These are phyloP conservation scores for Dicentrarchus labrax DNA, from an alignment of 2,113 vertebrate species.

Conservation along the genomic window DNA sequence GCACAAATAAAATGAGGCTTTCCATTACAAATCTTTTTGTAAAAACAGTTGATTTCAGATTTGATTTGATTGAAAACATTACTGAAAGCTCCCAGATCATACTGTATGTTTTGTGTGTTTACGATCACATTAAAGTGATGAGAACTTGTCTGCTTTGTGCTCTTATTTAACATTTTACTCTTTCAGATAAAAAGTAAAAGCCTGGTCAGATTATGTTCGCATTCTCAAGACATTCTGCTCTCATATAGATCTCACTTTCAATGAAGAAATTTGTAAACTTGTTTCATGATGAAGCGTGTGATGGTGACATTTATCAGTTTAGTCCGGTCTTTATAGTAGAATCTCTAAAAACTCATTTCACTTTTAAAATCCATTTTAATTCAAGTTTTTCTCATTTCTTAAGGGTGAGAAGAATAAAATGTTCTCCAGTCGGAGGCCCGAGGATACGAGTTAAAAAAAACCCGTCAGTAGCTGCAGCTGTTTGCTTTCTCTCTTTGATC, in stretches of 20 bases:
- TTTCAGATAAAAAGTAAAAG: neutral
- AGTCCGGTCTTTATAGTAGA: neutral
- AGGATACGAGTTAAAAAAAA: neutral
- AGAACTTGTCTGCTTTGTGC: neutral
- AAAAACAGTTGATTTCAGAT: neutral
- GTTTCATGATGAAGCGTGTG: neutral
- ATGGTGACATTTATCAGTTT: neutral
- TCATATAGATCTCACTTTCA: neutral
- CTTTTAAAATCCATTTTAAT: neutral
- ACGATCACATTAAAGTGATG: slow-evolving; percentile 55
- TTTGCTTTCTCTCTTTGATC: slow-evolving; percentile 2
- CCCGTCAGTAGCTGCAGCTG: neutral
- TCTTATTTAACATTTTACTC: neutral
- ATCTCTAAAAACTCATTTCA: neutral
- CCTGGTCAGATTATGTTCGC: neutral
- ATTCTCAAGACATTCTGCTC: neutral
- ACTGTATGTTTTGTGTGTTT: slow-evolving; percentile 44
- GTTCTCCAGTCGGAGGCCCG: neutral
- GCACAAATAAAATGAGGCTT: slow-evolving; percentile 2
- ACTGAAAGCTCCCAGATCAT: neutral
- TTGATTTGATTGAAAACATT: neutral
- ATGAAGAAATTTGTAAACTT: neutral
- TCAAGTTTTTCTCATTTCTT: neutral
- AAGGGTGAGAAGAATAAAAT: neutral
- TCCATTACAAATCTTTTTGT: neutral